phyloP scores from a whole-genome alignment of 2,888 invertebrate genomes.

The Microctonus hyperodae region DNA sequence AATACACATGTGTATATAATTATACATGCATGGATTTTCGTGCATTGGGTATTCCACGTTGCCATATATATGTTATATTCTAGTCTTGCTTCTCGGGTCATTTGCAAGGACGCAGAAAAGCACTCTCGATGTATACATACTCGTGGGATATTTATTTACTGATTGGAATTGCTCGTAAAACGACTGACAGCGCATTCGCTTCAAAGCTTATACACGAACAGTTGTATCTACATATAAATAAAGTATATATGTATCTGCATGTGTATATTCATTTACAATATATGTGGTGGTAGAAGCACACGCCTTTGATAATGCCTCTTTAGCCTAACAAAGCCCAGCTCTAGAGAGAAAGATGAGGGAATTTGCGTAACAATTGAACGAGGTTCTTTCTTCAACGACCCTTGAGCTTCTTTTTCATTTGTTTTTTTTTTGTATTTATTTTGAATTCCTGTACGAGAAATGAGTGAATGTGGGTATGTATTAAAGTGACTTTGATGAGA shows the following conservation, averaged over 20 bases:
- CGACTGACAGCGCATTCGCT: conserved; percentile 1
- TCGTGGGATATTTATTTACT: conserved; percentile 7
- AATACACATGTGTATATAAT: conserved; percentile 18
- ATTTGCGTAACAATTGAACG: conserved; percentile 22
- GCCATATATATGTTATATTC: conserved; percentile 3
- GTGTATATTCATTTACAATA: background rate
- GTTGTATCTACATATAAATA: no score
- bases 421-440: background rate
- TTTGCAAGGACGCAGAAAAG: conserved; percentile 37
- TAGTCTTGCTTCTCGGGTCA: conserved; percentile 30
- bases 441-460: background rate
- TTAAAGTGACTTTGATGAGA: conserved; percentile 25
- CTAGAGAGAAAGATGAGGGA: background rate
- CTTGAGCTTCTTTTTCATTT: background rate
- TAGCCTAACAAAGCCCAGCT: conserved; percentile 1
- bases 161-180: conserved; percentile 11
- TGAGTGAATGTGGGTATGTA: background rate
- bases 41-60: conserved; percentile 19
- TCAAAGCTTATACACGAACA: background rate
- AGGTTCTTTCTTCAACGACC: conserved; percentile 7
- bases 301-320: conserved; percentile 1
- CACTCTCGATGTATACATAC: conserved; percentile 26
- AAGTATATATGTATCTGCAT: no score
- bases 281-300: background rate
- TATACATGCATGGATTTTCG: conserved; percentile 23